Percentiles rank a stretch among this genome's conserved stretches.
These are phyloP conservation scores for Cariama cristata DNA, from an alignment of 2,113 vertebrate genomes.

Conservation along the genomic window DNA sequence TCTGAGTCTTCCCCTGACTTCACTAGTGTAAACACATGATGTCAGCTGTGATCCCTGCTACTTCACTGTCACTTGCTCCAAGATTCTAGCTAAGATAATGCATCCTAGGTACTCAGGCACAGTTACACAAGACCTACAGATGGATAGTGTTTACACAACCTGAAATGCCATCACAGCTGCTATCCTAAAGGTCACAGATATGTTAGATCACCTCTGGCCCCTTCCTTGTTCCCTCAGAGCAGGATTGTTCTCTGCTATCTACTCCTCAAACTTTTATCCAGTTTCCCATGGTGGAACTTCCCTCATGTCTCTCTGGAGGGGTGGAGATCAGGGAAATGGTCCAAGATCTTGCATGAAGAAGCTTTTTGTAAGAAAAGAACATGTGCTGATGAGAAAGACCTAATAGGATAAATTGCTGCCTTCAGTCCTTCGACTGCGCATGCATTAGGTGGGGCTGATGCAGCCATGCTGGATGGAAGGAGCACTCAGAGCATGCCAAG, in stretches of 20 bases:
- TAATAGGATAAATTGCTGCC: neutral
- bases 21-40: constrained; percentile 51
- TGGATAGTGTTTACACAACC: constrained; percentile 53
- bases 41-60: constrained; percentile 16
- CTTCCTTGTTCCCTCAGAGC: neutral
- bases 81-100: constrained; percentile 45
- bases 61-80: constrained; percentile 33
- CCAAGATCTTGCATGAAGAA: neutral
- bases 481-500: neutral
- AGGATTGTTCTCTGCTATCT: constrained; percentile 25
- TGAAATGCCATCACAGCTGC: constrained; percentile 48
- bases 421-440: neutral
- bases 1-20: constrained; percentile 38
- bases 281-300: constrained; percentile 43
- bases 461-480: neutral
- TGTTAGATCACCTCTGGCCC: constrained; percentile 33
- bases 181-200: constrained; percentile 50
- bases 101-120: constrained; percentile 36
- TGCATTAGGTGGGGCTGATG: neutral
- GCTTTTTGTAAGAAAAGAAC: constrained; percentile 14
- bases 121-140: constrained; percentile 58
- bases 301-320: constrained; percentile 8
- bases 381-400: neutral
- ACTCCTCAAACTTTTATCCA: neutral
- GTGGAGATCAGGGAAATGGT: neutral